Conservation (phyloP, 2,113 vertebrate genomes). For the Barnardius zonarius region DNA sequence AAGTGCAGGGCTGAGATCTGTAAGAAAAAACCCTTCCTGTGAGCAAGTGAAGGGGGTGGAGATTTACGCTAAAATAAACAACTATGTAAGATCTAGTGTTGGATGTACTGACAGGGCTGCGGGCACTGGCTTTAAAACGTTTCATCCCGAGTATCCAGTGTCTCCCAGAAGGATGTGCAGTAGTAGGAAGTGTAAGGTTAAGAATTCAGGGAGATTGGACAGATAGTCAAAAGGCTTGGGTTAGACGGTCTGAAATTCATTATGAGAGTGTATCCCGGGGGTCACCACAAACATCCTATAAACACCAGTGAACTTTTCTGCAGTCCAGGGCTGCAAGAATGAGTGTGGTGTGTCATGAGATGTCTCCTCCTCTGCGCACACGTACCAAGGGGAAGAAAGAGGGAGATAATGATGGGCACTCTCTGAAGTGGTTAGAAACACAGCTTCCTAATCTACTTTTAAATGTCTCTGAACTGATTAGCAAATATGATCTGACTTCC, state of each 20-base stretch:
- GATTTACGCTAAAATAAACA: slow-evolving; percentile 68
- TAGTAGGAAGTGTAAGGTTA: slow-evolving; percentile 77
- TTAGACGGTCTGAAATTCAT: slow-evolving; percentile 75
- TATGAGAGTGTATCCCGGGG: slow-evolving; percentile 59
- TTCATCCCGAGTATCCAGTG: slow-evolving; percentile 73
- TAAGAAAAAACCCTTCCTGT: slow-evolving; percentile 65
- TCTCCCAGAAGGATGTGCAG: slow-evolving; percentile 78
- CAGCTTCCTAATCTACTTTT: not conserved
- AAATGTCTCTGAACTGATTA: not conserved
- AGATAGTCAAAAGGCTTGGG: slow-evolving; percentile 68
- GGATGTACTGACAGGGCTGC: slow-evolving; percentile 59
- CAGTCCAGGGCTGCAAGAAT: slow-evolving; percentile 34
- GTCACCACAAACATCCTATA: slow-evolving; percentile 64
- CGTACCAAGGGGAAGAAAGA: not conserved
- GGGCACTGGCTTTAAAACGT: slow-evolving; percentile 60
- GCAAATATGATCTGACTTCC: not conserved
- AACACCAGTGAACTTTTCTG: slow-evolving; percentile 50
- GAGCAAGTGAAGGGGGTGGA: slow-evolving; percentile 67
- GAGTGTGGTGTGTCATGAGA: slow-evolving; percentile 16
- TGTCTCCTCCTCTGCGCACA: not conserved
- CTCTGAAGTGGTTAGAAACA: not conserved
- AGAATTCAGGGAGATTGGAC: slow-evolving; percentile 75
- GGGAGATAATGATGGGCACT: not conserved
- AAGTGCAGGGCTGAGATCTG: not conserved
- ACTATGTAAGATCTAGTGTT: slow-evolving; percentile 38